phyloP scores from a whole-genome alignment of 2,888 invertebrate genomes.

The Epistrophella euchroma region DNA sequence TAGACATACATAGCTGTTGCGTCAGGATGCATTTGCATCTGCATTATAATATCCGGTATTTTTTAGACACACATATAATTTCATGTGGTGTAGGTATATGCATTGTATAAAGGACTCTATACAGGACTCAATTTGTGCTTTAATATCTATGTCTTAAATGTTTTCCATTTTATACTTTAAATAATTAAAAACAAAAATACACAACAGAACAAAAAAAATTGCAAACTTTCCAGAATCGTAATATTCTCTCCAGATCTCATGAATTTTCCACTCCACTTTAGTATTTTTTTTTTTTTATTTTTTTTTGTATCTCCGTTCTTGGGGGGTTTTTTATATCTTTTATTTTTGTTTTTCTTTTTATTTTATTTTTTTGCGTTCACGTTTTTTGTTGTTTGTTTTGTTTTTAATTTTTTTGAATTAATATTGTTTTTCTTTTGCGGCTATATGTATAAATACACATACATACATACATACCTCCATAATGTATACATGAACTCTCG shows the following conservation, averaged over 20 bases:
- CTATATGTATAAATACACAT: background rate
- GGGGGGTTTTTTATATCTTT: background rate
- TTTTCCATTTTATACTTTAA: conserved; percentile 31
- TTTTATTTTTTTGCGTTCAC: background rate
- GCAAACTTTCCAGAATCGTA: conserved; percentile 17
- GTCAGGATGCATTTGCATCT: conserved; percentile 10
- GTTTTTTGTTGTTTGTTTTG: background rate
- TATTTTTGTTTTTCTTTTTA: background rate
- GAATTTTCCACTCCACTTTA: conserved; percentile 26
- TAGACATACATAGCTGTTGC: background rate
- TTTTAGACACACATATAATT: background rate
- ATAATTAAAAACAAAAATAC: conserved; percentile 26
- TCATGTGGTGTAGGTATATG: background rate
- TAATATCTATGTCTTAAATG: conserved; percentile 10
- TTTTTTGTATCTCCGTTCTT: conserved; percentile 1
- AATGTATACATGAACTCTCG: conserved; percentile 64
- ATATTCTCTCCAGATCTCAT: background rate
- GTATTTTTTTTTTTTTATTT: background rate
- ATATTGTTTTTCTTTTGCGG: conserved; percentile 22
- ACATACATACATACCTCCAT: no score
- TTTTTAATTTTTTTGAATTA: conserved; percentile 11
- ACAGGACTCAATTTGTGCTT: no score
- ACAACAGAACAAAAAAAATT: background rate
- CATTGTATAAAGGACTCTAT: background rate
- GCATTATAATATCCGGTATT: conserved; percentile 1